A percentile compares a stretch with the other conserved stretches of the same genome.
phyloP scores from a whole-genome alignment of 2,113 vertebrate genomes.

The Drymodes brunneopygia region DNA sequence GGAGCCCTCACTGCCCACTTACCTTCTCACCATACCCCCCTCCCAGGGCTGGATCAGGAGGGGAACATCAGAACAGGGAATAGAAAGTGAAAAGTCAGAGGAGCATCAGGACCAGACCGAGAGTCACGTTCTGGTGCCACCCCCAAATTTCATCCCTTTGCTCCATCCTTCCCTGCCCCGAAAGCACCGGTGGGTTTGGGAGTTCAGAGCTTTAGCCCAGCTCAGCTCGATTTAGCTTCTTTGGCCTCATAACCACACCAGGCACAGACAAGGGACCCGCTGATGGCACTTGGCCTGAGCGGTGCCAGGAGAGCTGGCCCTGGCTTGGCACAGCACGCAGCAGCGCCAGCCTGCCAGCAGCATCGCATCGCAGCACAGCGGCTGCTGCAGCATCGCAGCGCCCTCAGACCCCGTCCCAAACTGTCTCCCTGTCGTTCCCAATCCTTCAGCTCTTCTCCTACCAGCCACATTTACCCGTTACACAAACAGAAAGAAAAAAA shows the following conservation, averaged over 20 bases:
- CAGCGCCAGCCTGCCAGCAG: neutral
- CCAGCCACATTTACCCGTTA: fast-evolving
- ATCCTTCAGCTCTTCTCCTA: neutral
- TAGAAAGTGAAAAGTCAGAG: neutral
- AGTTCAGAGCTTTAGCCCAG: fast-evolving
- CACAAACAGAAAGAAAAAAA: neutral
- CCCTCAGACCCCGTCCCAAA: neutral
- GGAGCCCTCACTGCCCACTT: neutral
- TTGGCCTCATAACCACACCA: neutral
- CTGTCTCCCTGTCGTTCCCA: fast-evolving
- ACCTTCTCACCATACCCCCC: neutral
- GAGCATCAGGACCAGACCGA: neutral
- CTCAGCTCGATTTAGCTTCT: neutral
- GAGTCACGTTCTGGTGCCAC: neutral
- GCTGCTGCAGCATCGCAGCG: neutral
- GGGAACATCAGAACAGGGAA: neutral
- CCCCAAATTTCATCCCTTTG: neutral
- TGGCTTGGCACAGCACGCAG: neutral
- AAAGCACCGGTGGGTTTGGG: neutral
- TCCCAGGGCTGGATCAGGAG: neutral
- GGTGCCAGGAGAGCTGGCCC: neutral
- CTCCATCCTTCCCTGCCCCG: neutral
- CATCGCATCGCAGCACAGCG: neutral
- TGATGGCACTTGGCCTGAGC: neutral
- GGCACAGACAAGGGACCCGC: neutral